A percentile compares a stretch with the other conserved stretches of the same genome.
phyloP scores from a whole-genome alignment of 2,797 vertebrate species.

The Peromyscus attwateri region DNA sequence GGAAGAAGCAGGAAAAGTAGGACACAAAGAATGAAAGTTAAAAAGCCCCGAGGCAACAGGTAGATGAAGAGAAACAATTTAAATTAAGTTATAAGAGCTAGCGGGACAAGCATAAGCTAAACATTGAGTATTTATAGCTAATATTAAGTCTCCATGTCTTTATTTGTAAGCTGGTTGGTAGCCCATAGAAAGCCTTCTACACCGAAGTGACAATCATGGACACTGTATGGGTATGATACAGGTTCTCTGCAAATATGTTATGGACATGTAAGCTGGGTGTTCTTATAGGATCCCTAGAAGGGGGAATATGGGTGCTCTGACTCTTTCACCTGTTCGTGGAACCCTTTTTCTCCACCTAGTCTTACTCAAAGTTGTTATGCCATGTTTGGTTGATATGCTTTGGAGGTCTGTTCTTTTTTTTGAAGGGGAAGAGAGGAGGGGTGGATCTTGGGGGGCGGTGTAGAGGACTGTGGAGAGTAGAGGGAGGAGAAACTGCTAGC shows the following conservation, averaged over 20 bases:
- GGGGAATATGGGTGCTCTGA: not conserved
- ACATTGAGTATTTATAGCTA: not conserved
- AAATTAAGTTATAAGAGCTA: not conserved
- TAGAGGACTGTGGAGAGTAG: not conserved
- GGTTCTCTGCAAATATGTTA: not conserved
- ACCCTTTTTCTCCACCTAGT: not conserved
- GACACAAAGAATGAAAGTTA: not conserved
- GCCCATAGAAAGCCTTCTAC: not conserved
- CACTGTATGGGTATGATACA: not conserved
- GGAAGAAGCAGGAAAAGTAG: not conserved
- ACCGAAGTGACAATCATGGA: not conserved
- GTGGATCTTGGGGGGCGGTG: not conserved
- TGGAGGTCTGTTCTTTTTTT: not conserved
- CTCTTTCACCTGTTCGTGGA: not conserved
- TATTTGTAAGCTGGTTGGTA: not conserved
- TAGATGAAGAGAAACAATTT: not conserved
- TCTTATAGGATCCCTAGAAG: not conserved
- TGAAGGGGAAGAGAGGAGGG: not conserved
- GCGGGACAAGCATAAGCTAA: not conserved
- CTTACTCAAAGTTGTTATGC: not conserved
- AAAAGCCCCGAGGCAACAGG: not conserved
- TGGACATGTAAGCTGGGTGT: not conserved
- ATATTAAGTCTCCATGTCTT: not conserved
- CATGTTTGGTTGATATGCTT: not conserved
- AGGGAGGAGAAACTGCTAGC: not conserved